These are phyloP conservation scores for Conops quadrifasciatus DNA, from an alignment of 2,888 invertebrate genomes.

Conservation along the genomic window DNA sequence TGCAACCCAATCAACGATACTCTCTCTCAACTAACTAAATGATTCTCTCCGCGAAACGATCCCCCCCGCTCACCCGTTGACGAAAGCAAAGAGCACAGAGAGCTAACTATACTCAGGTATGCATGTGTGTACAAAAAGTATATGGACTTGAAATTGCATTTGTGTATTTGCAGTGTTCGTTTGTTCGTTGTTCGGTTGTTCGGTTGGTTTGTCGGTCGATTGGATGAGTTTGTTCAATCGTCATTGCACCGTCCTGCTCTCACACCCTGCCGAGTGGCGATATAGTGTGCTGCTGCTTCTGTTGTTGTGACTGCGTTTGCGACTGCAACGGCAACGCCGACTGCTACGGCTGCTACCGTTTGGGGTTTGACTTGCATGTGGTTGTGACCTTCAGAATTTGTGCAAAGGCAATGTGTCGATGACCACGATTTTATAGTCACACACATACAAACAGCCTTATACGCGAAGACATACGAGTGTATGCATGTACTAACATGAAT, in stretches of 20 bases:
- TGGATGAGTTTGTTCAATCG: neutral
- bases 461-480: neutral
- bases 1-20: constrained; percentile 24
- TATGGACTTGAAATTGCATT: constrained; percentile 18
- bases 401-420: constrained; percentile 68
- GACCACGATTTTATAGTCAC: constrained; percentile 63
- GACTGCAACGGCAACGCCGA: too few species aligned
- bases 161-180: constrained; percentile 23
- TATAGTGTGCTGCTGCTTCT: constrained; percentile 37
- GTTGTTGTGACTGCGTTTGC: constrained; percentile 35
- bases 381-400: constrained; percentile 67
- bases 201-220: too few species aligned
- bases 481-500: constrained; percentile 20
- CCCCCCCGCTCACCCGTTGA: too few species aligned
- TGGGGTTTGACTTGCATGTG: constrained; percentile 51
- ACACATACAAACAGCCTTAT: constrained; percentile 49
- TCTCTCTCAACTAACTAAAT: neutral
- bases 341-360: too few species aligned
- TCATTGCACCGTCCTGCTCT: too few species aligned
- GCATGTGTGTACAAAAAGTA: constrained; percentile 4
- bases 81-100: too few species aligned
- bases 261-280: neutral
- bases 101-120: neutral
- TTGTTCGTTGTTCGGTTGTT: neutral
- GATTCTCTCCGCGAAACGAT: too few species aligned